Evolutionary conservation across 2,113 vertebrate genomes (phyloP).

Genomic region (Pteropus alecto): DNA sequence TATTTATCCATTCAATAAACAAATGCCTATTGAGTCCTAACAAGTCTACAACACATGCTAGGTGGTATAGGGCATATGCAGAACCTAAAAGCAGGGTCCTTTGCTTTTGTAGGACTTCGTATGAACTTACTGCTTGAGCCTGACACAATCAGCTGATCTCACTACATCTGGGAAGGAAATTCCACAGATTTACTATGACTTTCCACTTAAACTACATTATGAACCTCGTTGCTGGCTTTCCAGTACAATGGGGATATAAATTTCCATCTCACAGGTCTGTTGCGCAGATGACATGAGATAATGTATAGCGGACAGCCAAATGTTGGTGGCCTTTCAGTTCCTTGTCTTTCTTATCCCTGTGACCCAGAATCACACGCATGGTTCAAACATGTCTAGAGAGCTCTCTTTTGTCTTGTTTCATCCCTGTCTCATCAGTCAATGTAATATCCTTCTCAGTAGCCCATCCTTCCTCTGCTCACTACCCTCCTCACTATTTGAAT

Average conservation of each 20-base stretch:
- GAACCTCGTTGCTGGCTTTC: constrained; percentile 3
- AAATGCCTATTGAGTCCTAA: background rate
- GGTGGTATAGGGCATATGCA: background rate
- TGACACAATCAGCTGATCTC: background rate
- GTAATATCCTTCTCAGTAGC: background rate
- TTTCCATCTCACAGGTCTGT: background rate
- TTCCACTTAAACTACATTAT: background rate
- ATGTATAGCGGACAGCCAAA: background rate
- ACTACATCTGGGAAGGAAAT: background rate
- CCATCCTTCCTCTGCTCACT: background rate
- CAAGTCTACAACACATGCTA: background rate
- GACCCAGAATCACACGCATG: background rate
- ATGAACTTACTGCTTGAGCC: background rate
- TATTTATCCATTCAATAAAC: constrained; percentile 34
- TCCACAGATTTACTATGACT: background rate
- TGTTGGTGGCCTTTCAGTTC: constrained; percentile 21
- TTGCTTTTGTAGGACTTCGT: background rate
- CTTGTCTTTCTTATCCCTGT: background rate
- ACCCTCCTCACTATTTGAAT: background rate
- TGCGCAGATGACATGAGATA: background rate
- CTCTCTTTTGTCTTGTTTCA: background rate
- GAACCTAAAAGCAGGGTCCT: background rate
- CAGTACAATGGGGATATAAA: background rate
- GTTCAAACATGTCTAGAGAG: background rate
- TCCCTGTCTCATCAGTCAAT: background rate